Percentiles rank a stretch among this genome's conserved stretches.
phyloP scores from a whole-genome alignment of 2,113 vertebrate genomes.

The Gasterosteus aculeatus region DNA sequence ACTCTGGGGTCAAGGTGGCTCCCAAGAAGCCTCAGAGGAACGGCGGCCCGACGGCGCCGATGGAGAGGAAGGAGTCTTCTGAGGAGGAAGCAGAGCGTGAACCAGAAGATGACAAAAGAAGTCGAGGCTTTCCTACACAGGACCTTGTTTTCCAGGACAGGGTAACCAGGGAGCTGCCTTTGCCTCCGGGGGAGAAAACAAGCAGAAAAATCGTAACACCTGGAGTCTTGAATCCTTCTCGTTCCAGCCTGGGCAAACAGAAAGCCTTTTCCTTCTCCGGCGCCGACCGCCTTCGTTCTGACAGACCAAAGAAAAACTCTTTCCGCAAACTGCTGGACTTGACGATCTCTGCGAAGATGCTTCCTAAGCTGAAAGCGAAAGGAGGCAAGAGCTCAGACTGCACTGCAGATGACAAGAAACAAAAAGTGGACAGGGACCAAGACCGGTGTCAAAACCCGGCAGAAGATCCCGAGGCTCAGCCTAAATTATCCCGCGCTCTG shows the following conservation, averaged over 20 bases:
- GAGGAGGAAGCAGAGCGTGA: slow-evolving; percentile 22
- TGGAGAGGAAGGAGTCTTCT: slow-evolving; percentile 15
- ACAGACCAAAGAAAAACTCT: slow-evolving; percentile 84
- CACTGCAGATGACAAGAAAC: slow-evolving; percentile 34
- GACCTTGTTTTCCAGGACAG: slow-evolving; percentile 15
- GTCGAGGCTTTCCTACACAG: background rate
- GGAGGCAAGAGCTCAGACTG: slow-evolving; percentile 75
- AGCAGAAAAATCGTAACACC: slow-evolving; percentile 81
- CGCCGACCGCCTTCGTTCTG: slow-evolving; percentile 81
- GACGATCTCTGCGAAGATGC: slow-evolving; percentile 84
- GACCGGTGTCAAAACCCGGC: background rate
- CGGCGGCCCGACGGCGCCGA: slow-evolving; percentile 72
- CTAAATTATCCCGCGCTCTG: slow-evolving; percentile 46
- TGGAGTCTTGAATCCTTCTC: slow-evolving; percentile 48
- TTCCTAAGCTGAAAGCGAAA: slow-evolving; percentile 83
- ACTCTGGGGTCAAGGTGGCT: slow-evolving; percentile 74
- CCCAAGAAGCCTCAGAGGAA: slow-evolving; percentile 88
- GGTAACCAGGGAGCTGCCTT: slow-evolving; percentile 43
- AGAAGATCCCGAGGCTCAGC: background rate
- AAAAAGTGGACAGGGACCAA: slow-evolving; percentile 21
- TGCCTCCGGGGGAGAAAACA: slow-evolving; percentile 72
- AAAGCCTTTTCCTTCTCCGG: slow-evolving; percentile 91
- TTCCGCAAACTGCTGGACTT: slow-evolving; percentile 87
- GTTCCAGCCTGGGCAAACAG: slow-evolving; percentile 78
- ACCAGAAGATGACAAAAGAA: background rate